A percentile compares a stretch with the other conserved stretches of the same genome.
Evolutionary conservation across 2,797 vertebrate species (phyloP).

Genomic region (Siniperca scherzeri): DNA sequence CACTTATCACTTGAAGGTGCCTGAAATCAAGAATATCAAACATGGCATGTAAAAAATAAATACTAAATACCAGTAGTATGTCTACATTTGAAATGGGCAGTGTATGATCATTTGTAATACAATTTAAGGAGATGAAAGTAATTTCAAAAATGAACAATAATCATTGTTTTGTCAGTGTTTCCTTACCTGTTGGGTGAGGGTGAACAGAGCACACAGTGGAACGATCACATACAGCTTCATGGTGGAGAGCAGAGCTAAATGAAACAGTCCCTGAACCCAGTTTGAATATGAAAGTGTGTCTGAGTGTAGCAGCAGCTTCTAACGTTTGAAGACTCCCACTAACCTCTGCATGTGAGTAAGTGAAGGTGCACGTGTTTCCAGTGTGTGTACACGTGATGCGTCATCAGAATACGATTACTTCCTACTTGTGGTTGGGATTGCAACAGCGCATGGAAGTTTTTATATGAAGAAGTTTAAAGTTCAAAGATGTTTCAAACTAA

Average conservation of each 20-base stretch:
- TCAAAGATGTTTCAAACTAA: neutral
- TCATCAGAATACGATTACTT: slow-evolving; percentile 24
- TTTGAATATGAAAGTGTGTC: neutral
- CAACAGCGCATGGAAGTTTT: neutral
- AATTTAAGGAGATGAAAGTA: neutral
- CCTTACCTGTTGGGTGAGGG: slow-evolving; percentile 67
- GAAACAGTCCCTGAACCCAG: slow-evolving; percentile 3
- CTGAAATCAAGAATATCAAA: slow-evolving; percentile 38
- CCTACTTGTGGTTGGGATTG: slow-evolving; percentile 28
- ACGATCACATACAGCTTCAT: slow-evolving; percentile 58
- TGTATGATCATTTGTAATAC: neutral
- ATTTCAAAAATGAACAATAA: neutral
- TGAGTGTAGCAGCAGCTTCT: slow-evolving; percentile 6
- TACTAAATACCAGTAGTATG: neutral
- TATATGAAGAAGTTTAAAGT: neutral
- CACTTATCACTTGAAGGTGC: slow-evolving; percentile 47
- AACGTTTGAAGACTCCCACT: slow-evolving; percentile 22
- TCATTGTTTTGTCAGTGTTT: neutral
- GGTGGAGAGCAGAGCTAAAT: slow-evolving; percentile 12
- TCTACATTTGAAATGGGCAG: neutral
- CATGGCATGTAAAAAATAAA: neutral
- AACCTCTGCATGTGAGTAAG: neutral
- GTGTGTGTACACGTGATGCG: neutral
- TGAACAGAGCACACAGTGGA: slow-evolving; percentile 55
- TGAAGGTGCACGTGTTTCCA: neutral